Conservation (phyloP, 2,797 vertebrate genomes). For the Sebastolobus altivelis region DNA sequence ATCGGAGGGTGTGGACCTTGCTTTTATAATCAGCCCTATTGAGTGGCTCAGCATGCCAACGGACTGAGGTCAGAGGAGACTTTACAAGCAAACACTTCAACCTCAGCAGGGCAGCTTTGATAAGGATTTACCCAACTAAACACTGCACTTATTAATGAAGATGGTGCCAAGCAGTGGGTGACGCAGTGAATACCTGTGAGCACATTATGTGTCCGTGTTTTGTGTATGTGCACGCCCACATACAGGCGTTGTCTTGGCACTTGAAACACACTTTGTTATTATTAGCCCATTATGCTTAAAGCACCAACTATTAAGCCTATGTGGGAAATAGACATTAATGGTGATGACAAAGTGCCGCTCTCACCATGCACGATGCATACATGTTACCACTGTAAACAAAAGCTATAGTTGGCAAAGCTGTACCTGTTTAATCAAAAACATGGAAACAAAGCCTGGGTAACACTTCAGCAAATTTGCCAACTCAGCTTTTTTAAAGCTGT, state of each 20-base stretch:
- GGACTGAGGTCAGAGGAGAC: conserved; percentile 75
- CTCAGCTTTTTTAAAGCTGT: conserved; percentile 45
- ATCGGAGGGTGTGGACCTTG: conserved; percentile 39
- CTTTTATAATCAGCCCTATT: conserved; percentile 63
- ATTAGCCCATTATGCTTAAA: conserved; percentile 33
- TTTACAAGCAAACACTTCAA: conserved; percentile 67
- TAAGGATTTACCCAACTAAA: conserved; percentile 65
- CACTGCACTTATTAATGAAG: conserved; percentile 48
- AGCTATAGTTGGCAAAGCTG: conserved; percentile 26
- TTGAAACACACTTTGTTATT: conserved; percentile 33
- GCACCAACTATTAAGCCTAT: conserved; percentile 14
- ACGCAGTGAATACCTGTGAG: conserved; percentile 28
- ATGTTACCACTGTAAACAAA: conserved; percentile 60
- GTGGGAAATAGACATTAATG: conserved; percentile 30
- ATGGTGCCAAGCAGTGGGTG: conserved; percentile 24
- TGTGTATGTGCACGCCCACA: conserved; percentile 9
- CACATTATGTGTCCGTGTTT: conserved; percentile 9
- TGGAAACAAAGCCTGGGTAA: conserved; percentile 36
- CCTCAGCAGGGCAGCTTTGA: conserved; percentile 67
- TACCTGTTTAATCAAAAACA: conserved; percentile 62
- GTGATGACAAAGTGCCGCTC: conserved; percentile 15
- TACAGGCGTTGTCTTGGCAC: conserved; percentile 14
- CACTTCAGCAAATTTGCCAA: conserved; percentile 34
- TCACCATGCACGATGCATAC: conserved; percentile 8
- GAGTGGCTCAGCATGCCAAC: conserved; percentile 73